Base-by-base conservation (phyloP, 2,113 vertebrate species). In the Otis tarda region DNA sequence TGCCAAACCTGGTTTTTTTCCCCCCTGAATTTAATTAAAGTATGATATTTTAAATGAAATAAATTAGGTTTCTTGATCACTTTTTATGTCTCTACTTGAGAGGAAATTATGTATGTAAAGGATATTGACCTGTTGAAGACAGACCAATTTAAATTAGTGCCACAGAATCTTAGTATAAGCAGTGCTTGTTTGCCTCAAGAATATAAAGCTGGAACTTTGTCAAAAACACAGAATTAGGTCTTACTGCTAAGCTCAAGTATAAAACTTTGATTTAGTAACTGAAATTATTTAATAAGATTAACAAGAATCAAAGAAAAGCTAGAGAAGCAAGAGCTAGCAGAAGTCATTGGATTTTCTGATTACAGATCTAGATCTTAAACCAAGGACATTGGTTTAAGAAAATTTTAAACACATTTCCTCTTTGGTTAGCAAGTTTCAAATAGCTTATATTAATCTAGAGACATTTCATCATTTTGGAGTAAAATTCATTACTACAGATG, bases 181-280 rank as follows among this genome's bases (percentile, higher is more conserved):
- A 83, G 7, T 33, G 10, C 16, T 81, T 52, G 9, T 60, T 53
- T 69, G 31, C 6, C 30, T 93, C 25, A 89, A 21, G 41, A 87
- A 68, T 7, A 73, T 30, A 27, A 89, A 92, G 20, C 14, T 69
- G 60, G 14, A 82, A 57, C 13, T 93, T 77, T 77, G 33, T 27
- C 20, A 83, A 91, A 91, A 91, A 70, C 35, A 57, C 12, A 52
- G 31, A 90, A 90, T 78, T 83, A 71, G 4, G 15, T 71, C 71
- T 88, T 78, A 47, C 14, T 68, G 33, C 13, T 75, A 55, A 84
- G 14, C 30, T 68, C 81, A 56, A 80, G 6, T 74, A 78, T 13
- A 52, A 55, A 56, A 60, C 10, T 50, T 37, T 65, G 37, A 93
- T 21, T 59, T 8, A 87, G 3, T 27, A 86, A 65, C 30, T 75